These are phyloP conservation scores for Uria aalge DNA, from an alignment of 2,113 vertebrate genomes.

Conservation along the genomic window DNA sequence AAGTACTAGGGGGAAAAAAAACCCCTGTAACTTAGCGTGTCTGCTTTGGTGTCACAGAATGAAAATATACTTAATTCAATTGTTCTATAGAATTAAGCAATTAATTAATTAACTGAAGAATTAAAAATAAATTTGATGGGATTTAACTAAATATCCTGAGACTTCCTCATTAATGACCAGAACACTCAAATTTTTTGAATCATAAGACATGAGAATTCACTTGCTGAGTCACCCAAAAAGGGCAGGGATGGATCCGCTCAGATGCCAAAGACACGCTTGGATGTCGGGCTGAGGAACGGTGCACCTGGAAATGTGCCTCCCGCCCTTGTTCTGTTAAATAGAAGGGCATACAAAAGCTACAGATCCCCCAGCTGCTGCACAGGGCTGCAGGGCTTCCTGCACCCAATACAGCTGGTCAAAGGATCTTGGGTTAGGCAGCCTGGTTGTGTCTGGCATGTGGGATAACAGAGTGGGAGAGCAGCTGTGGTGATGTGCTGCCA, in stretches of 20 bases:
- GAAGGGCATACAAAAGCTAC: not conserved
- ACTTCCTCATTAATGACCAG: not conserved
- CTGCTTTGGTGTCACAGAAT: not conserved
- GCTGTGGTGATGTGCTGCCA: not conserved
- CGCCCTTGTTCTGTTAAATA: not conserved
- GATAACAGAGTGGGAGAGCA: not conserved
- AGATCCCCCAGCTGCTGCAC: not conserved
- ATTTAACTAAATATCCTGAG: constrained; percentile 4
- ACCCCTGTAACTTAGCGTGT: not conserved
- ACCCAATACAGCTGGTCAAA: not conserved
- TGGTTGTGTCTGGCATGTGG: not conserved
- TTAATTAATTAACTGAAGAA: not conserved
- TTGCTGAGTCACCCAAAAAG: not conserved
- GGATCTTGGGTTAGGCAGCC: not conserved
- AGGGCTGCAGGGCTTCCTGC: not conserved
- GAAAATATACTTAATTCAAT: constrained; percentile 10
- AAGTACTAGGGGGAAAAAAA: not conserved
- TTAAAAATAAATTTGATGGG: not conserved
- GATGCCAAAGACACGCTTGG: not conserved
- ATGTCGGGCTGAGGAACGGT: not conserved
- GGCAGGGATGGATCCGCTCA: not conserved
- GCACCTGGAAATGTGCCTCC: not conserved
- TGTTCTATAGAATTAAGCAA: constrained; percentile 3
- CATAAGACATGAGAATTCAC: not conserved
- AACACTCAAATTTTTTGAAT: not conserved